Base-by-base conservation (phyloP, 2,797 vertebrate genomes). In the Periophthalmus magnuspinnatus region DNA sequence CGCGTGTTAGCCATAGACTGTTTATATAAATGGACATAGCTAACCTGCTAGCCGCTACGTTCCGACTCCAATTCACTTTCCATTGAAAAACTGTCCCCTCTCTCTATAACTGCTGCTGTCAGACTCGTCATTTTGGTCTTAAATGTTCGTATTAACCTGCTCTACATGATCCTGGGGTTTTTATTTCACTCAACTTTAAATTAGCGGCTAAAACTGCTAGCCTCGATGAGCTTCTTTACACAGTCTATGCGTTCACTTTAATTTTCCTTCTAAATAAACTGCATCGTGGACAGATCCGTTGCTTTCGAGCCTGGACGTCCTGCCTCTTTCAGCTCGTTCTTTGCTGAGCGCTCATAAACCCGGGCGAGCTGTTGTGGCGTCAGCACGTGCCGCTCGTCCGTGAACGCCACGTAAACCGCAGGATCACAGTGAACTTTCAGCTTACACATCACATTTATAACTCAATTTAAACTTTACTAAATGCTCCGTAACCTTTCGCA, bases 391-490 rank as follows among this genome's bases (percentile, higher is more conserved):
- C 52, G 9, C 28, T 58, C 57, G 45, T 66, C 56, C 41, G 21
- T 66, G 32, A 74, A 57, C 41, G 19, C 16, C 22, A 48, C 45
- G 47, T 64, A 28, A 41, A 24, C 13, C 69, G 60, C 54, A 72
- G 33, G 66, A 68, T 33, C 10, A 13, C 54, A 19, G 5, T 2
- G 28, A 14, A 28, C 19, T 22, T 9, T 24, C 16, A 36, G 50
- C 28, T 55, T 13, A 21, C 32, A 21, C 8, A 7, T 13, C 28
- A n/a, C 50, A 3, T 54, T 66, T 48, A 11, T 22, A 67, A 33
- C 55, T 34, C 32, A 66, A 6, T 65, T 33, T 24, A 14, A 0
- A 22, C n/a, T 41, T 60, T 5, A 55, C 57, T 3, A 14, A 32
- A 45, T 6, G 9, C 38, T 36, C 1, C 6, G 2, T 59, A 3